Percentiles rank a stretch among this genome's conserved stretches.
Evolutionary conservation across 2,888 invertebrate genomes (phyloP).

Genomic region (Myopa testacea): DNA sequence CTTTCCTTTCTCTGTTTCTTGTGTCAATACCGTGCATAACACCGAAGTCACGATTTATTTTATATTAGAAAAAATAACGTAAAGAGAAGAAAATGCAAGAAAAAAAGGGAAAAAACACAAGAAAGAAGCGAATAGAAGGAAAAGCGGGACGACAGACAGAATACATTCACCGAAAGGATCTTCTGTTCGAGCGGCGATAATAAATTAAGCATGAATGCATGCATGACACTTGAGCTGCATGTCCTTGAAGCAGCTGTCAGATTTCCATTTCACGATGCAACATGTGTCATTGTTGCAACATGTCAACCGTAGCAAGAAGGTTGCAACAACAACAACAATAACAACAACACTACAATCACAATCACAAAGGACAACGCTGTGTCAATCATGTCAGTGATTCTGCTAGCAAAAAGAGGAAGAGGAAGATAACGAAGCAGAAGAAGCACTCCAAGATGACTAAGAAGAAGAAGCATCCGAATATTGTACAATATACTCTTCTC

Average conservation of each 20-base stretch:
- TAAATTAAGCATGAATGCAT: slow-evolving; percentile 4
- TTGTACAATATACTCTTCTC: background rate
- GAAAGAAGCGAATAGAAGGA: background rate
- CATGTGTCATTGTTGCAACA: background rate
- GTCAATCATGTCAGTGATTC: background rate
- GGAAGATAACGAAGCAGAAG: background rate
- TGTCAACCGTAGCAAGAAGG: background rate
- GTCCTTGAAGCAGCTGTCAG: background rate
- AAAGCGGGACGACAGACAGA: background rate
- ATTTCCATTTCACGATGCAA: background rate
- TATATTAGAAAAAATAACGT: slow-evolving; percentile 11
- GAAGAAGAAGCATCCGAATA: background rate
- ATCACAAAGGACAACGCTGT: no score
- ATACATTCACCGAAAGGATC: background rate
- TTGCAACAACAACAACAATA: background rate
- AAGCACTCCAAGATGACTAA: background rate
- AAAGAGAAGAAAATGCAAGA: slow-evolving; percentile 29
- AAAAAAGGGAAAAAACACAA: slow-evolving; percentile 7
- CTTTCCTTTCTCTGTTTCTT: background rate
- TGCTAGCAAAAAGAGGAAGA: no score
- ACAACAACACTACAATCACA: background rate
- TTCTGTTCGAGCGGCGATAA: background rate
- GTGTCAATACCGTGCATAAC: background rate
- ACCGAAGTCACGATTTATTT: slow-evolving; percentile 11
- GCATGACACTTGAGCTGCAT: slow-evolving; percentile 12